phyloP scores from a whole-genome alignment of 2,797 vertebrate genomes.

The Erpetoichthys calabaricus region DNA sequence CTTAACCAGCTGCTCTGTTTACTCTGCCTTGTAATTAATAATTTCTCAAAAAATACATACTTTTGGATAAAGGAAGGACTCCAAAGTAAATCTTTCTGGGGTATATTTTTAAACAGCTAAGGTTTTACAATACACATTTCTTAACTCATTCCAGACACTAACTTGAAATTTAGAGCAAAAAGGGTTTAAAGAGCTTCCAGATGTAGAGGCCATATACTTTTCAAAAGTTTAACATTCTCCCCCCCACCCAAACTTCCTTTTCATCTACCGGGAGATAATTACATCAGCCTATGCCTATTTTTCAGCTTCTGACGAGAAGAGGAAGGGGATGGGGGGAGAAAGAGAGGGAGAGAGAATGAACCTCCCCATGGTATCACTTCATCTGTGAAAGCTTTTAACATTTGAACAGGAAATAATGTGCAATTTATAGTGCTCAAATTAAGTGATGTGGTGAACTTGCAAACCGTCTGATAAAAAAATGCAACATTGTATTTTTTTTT shows the following conservation, averaged over 20 bases:
- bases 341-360: neutral
- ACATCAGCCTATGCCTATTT: slow-evolving; percentile 23
- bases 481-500: too few relatives aligned
- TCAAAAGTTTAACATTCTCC: slow-evolving; percentile 29
- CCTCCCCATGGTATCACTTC: slow-evolving; percentile 10
- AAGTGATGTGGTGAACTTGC: neutral
- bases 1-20: too few relatives aligned
- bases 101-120: slow-evolving; percentile 33
- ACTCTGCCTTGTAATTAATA: neutral
- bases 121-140: slow-evolving; percentile 24
- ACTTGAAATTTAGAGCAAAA: slow-evolving; percentile 26
- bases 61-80: slow-evolving; percentile 17
- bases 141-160: slow-evolving; percentile 42
- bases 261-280: slow-evolving; percentile 27
- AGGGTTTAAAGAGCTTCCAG: slow-evolving; percentile 48
- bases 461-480: too few relatives aligned
- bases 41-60: slow-evolving; percentile 7
- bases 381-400: slow-evolving; percentile 9
- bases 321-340: neutral
- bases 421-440: slow-evolving; percentile 16
- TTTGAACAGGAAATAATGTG: slow-evolving; percentile 12
- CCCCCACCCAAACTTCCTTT: slow-evolving; percentile 34
- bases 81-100: slow-evolving; percentile 34
- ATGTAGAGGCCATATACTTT: slow-evolving; percentile 41
- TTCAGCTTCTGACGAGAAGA: slow-evolving; percentile 15